phyloP scores from a whole-genome alignment of 2,113 vertebrate genomes.

The Ailurus styani region DNA sequence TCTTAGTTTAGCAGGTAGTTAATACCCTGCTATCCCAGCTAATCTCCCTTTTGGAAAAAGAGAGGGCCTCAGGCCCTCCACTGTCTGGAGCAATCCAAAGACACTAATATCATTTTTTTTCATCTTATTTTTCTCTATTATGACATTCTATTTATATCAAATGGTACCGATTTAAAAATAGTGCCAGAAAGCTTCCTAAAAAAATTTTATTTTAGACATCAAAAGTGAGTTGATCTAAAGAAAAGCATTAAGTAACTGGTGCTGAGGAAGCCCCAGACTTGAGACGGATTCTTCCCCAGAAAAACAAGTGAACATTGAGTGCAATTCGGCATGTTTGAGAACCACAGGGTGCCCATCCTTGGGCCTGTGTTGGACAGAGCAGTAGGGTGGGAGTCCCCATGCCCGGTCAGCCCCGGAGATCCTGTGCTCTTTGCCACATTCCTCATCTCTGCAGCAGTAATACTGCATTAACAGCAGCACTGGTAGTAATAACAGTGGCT shows the following conservation, averaged over 20 bases:
- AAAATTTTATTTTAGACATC: neutral
- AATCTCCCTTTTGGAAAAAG: neutral
- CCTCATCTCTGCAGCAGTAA: neutral
- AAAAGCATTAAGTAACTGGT: neutral
- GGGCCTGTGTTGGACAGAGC: neutral
- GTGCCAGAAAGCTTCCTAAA: neutral
- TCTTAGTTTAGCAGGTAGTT: neutral
- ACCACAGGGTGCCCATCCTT: neutral
- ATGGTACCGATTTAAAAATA: neutral
- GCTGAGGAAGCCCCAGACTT: neutral
- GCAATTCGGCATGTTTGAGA: neutral
- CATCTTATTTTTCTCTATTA: neutral
- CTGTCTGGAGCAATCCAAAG: neutral
- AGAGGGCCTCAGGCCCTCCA: neutral
- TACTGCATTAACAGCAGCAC: neutral
- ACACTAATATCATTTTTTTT: neutral
- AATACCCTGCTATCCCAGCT: neutral
- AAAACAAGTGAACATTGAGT: neutral
- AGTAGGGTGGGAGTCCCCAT: neutral
- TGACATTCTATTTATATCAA: neutral
- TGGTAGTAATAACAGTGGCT: too few species aligned
- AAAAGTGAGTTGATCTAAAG: neutral
- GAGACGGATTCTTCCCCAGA: neutral
- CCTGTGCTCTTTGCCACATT: neutral
- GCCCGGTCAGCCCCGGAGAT: rapidly evolving